Evolutionary conservation across 2,797 vertebrate genomes (phyloP).

Genomic region (Yasuhikotakia modesta): DNA sequence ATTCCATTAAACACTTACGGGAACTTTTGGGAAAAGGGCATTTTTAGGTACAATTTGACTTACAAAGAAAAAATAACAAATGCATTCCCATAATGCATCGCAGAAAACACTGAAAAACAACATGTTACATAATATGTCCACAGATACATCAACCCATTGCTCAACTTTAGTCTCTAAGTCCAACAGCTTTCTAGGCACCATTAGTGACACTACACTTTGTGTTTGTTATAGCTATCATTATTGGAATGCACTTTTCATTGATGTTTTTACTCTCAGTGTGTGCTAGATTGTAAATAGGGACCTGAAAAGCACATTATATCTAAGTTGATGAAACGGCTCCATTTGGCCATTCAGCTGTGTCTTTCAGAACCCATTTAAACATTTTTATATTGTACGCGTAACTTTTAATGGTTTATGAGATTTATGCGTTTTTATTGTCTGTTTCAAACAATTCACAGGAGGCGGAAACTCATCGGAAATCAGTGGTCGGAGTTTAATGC

Average conservation of each 20-base stretch:
- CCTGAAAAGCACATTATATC: constrained; percentile 14
- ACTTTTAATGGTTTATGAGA: constrained; percentile 39
- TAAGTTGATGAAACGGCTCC: constrained; percentile 31
- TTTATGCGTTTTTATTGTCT: constrained; percentile 28
- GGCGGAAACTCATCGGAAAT: constrained; percentile 36
- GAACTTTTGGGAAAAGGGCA: neutral
- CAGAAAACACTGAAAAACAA: neutral
- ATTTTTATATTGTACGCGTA: constrained; percentile 10
- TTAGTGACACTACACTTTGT: neutral
- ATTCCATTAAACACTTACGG: neutral
- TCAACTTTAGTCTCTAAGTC: neutral
- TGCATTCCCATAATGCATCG: neutral
- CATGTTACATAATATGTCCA: neutral
- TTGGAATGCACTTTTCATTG: constrained; percentile 28
- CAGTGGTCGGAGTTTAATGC: neutral
- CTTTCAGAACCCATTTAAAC: constrained; percentile 28
- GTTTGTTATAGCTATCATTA: constrained; percentile 18
- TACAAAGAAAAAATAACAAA: neutral
- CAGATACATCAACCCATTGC: neutral
- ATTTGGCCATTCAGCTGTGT: constrained; percentile 19
- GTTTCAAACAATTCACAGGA: constrained; percentile 20
- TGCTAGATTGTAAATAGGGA: constrained; percentile 18
- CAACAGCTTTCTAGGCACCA: constrained; percentile 23
- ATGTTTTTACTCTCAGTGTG: constrained; percentile 15
- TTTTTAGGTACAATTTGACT: constrained; percentile 1